A percentile compares a stretch with the other conserved stretches of the same genome.
phyloP scores from a whole-genome alignment of 1,140 invertebrate genomes.

The Conus betulinus region DNA sequence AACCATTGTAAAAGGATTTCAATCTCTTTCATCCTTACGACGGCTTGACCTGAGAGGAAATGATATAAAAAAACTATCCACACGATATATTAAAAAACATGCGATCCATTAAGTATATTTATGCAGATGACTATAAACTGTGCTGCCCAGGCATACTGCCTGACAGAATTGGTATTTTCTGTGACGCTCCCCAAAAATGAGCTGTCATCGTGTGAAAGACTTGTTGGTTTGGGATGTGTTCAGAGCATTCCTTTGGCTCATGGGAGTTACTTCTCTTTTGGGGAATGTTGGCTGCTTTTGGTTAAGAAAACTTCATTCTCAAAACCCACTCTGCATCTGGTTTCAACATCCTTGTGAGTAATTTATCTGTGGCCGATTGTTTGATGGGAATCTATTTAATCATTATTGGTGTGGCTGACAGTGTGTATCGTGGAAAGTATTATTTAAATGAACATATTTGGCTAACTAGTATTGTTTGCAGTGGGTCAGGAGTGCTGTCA shows the following conservation, averaged over 20 bases:
- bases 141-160: background rate
- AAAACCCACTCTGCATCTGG: background rate
- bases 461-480: background rate
- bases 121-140: constrained; percentile 10
- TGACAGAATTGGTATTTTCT: background rate
- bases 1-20: background rate
- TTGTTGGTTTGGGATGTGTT: background rate
- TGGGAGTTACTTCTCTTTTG: background rate
- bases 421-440: background rate
- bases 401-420: background rate
- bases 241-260: background rate
- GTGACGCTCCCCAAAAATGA: background rate
- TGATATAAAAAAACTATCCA: background rate
- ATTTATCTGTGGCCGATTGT: background rate
- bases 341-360: background rate
- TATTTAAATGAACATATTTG: background rate
- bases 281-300: background rate
- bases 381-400: background rate
- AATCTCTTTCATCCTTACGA: background rate
- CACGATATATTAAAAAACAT: background rate
- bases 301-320: background rate
- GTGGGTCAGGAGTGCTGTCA: constrained; percentile 56
- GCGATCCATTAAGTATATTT: background rate
- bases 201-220: background rate
- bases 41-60: background rate